Percentiles rank a stretch among this genome's conserved stretches.
These are phyloP conservation scores for Aplysina aerophoba DNA, from an alignment of 37 sponge, comb jelly and placozoan species.

Conservation along the genomic window DNA sequence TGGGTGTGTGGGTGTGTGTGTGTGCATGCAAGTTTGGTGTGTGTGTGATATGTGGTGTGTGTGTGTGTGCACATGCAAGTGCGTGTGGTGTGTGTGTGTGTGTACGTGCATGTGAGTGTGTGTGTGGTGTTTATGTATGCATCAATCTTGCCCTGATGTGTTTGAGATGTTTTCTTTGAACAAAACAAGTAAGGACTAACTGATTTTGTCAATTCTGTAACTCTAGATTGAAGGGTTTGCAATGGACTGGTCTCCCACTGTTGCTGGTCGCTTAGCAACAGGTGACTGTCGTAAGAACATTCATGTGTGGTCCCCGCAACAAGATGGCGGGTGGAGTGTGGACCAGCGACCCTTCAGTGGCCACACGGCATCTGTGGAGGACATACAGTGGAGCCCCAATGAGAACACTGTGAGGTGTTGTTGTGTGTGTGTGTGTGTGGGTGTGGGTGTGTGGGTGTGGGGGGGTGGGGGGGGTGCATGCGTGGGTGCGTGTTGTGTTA, in stretches of 20 bases:
- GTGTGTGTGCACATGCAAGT: no score
- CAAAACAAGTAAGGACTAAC: background rate
- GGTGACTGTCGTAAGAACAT: constrained; percentile 91
- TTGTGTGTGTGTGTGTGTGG: background rate
- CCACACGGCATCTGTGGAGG: constrained; percentile 92
- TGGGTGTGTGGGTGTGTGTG: no score
- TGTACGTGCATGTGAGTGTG: no score
- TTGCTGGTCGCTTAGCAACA: constrained; percentile 83
- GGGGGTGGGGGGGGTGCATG: background rate
- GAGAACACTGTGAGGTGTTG: constrained; percentile 78
- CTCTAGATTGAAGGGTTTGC: constrained; percentile 88
- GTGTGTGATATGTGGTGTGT: no score
- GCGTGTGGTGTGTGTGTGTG: no score
- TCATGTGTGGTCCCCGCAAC: constrained; percentile 87
- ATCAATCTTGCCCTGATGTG: no score
- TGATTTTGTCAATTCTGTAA: background rate
- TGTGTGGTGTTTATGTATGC: no score
- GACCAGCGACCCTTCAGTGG: constrained; percentile 79
- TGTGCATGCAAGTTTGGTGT: no score
- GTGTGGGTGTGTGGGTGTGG: background rate
- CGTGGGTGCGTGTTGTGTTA: background rate
- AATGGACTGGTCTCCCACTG: constrained; percentile 91
- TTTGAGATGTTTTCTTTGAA: no score
- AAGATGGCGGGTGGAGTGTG: constrained; percentile 78
- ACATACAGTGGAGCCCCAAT: constrained; percentile 98